Conservation (phyloP, 2,797 vertebrate genomes). For the Mallotus villosus region DNA sequence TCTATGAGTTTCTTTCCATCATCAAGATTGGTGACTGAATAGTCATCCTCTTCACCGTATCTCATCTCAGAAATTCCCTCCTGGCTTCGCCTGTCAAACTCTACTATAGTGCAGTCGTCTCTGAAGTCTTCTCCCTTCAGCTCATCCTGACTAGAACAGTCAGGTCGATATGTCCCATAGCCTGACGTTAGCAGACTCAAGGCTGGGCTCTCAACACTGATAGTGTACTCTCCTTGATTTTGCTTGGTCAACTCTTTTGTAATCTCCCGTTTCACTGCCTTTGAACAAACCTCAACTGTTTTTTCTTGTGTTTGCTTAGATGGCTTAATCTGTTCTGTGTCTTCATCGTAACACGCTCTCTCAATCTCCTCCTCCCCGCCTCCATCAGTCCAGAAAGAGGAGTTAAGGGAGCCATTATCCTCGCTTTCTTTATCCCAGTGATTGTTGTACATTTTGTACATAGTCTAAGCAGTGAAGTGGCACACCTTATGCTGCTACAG, state of each 20-base stretch:
- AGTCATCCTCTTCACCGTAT: conserved; percentile 34
- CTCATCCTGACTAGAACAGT: conserved; percentile 48
- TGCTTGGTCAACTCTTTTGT: neutral
- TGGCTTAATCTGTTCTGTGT: neutral
- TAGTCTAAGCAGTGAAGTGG: conserved; percentile 24
- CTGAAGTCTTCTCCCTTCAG: conserved; percentile 47
- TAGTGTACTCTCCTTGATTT: neutral
- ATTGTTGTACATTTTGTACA: conserved; percentile 57
- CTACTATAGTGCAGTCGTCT: conserved; percentile 49
- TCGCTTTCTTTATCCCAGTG: conserved; percentile 42
- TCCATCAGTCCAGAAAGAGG: conserved; percentile 72
- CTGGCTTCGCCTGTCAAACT: conserved; percentile 57
- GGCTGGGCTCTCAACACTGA: conserved; percentile 48
- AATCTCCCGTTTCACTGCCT: neutral
- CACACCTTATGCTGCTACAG: neutral
- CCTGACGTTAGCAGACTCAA: conserved; percentile 68
- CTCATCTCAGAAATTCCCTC: conserved; percentile 47
- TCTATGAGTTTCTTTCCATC: conserved; percentile 17
- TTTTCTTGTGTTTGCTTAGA: neutral
- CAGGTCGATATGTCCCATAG: conserved; percentile 65
- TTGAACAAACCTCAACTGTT: conserved; percentile 12
- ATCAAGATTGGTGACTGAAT: conserved; percentile 28
- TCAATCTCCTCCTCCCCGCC: conserved; percentile 42
- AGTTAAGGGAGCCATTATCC: conserved; percentile 48
- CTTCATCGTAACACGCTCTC: neutral